Evolutionary conservation across 30 jellyfish, hydroid and myxozoan genomes (phyloP), one percentile per base, ranked within the genome.

Genomic region (Sanderia malayensis): DNA sequence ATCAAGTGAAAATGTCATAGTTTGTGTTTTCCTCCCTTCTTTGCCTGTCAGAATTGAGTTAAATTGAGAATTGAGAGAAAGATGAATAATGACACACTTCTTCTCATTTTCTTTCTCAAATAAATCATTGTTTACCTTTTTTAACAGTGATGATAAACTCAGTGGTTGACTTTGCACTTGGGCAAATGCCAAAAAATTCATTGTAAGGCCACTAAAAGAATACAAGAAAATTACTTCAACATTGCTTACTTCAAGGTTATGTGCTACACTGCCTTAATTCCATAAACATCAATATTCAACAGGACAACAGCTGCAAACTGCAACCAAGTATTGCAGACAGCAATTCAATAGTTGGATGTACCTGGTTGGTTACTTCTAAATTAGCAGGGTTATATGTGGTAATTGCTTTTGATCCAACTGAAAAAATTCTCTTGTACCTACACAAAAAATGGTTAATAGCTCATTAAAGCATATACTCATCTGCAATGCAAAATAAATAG

Each of bases 331-430:
- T n/a, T n/a, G n/a, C n/a, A n/a, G n/a, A n/a, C n/a, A n/a, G n/a
- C n/a, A n/a, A n/a, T n/a, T n/a, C n/a, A n/a, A n/a, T n/a, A n/a
- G n/a, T n/a, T n/a, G n/a, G n/a, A n/a, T n/a, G 7, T 58, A 92
- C 99, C 84, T 85, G 96, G 67, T 92, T 92, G 27, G 99, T 92
- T 2, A 92, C 97, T 74, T 92, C 99, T 26, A 92, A 69, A 31
- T 78, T 92, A 4, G 72, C 78, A 25, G 99, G 99, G 49, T 92
- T 92, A 67, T 92, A 92, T 0, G 99, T 92, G 32, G 96, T 86
- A 2, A 92, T 59, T 28, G 96, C 96, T 73, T 92, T 86, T n/a
- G 87, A 53, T 9, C 96, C 96, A 75, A 92, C 73, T 13, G 99
- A 92, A 31, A 92, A 85, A 15, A 92, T 87, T 52, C 99, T 41